Conservation (phyloP, 2,888 invertebrate species). For the Agrochola circellaris region DNA sequence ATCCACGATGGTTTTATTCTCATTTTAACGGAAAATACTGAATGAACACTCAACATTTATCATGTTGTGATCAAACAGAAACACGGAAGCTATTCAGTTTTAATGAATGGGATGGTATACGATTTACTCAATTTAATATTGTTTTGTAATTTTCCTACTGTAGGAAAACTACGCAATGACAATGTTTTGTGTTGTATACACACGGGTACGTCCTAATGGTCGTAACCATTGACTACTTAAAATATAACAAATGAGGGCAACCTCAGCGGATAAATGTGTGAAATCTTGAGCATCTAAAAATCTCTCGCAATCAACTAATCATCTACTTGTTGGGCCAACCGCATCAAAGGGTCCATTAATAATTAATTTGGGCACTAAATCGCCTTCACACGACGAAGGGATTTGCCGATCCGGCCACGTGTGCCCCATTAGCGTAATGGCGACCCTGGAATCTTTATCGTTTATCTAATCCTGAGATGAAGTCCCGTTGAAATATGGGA, state of each 20-base stretch:
- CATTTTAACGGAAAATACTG: background rate
- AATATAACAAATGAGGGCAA: background rate
- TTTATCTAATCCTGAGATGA: constrained; percentile 66
- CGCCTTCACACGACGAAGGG: constrained; percentile 88
- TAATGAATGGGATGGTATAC: background rate
- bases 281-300: constrained; percentile 72
- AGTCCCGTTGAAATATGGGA: constrained; percentile 43
- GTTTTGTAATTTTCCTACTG: constrained; percentile 16
- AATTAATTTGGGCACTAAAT: constrained; percentile 89
- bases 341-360: constrained; percentile 87
- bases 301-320: constrained; percentile 85
- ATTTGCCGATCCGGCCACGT: constrained; percentile 86
- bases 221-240: background rate
- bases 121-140: background rate
- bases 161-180: too few relatives aligned
- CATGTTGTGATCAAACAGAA: background rate
- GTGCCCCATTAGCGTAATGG: constrained; percentile 89
- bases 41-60: background rate
- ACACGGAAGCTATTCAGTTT: background rate
- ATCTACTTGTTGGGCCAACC: constrained; percentile 80
- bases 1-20: background rate
- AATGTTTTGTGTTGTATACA: too few relatives aligned
- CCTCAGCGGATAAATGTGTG: background rate
- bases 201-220: too few relatives aligned
- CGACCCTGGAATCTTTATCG: constrained; percentile 82